These are phyloP conservation scores for Potamarius usumacintae DNA, from an alignment of 2,113 vertebrate species.

Conservation along the genomic window DNA sequence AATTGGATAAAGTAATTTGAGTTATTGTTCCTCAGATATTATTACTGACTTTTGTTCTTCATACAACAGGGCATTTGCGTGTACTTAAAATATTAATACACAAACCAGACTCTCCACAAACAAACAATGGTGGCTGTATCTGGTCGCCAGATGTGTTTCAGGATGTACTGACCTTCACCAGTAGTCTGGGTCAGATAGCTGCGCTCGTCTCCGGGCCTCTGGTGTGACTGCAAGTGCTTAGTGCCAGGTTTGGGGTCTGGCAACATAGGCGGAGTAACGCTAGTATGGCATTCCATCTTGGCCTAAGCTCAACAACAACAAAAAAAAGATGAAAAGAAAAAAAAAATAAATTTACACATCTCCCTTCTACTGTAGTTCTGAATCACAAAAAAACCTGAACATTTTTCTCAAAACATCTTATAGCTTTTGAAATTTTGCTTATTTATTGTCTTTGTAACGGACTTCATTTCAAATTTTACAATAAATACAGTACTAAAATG, in stretches of 20 bases:
- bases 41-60: neutral
- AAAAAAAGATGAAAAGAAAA: neutral
- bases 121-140: neutral
- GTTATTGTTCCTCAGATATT: neutral
- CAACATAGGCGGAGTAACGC: conserved; percentile 9
- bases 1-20: neutral
- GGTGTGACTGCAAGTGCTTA: neutral
- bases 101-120: conserved; percentile 5
- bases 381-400: neutral
- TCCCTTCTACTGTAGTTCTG: neutral
- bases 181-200: conserved; percentile 15
- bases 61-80: neutral
- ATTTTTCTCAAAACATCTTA: neutral
- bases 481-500: conserved; percentile 26
- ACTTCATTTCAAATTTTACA: conserved; percentile 20
- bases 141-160: conserved; percentile 10
- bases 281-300: conserved; percentile 20
- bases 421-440: conserved; percentile 17
- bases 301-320: conserved; percentile 11
- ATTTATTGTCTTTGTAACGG: conserved; percentile 16
- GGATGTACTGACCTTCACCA: conserved; percentile 37
- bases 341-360: neutral
- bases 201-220: conserved; percentile 25
- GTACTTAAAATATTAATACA: neutral
- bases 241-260: conserved; percentile 28